phyloP scores from a whole-genome alignment of 2,797 vertebrate genomes.

The Podarcis lilfordi region DNA sequence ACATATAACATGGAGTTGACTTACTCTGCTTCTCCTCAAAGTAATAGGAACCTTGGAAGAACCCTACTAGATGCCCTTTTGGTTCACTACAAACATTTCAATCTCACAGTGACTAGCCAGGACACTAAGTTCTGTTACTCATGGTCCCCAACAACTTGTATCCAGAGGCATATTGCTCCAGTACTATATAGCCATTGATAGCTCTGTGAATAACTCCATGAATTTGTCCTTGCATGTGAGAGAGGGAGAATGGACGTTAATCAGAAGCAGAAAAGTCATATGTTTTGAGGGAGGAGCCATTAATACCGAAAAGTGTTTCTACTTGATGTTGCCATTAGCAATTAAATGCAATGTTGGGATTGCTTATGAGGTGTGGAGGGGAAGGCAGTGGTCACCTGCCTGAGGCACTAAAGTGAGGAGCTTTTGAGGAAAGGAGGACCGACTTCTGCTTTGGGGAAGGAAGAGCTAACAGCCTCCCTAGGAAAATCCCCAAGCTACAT shows the following conservation, averaged over 20 bases:
- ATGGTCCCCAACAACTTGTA: too few species aligned
- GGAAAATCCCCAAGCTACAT: background rate
- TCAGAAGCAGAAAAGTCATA: background rate
- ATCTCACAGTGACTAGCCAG: too few species aligned
- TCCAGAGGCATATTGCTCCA: too few species aligned
- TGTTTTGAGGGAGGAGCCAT: background rate
- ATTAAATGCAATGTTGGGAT: background rate
- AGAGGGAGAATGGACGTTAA: background rate
- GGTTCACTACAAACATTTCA: too few species aligned
- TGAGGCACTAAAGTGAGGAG: background rate
- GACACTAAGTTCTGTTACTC: too few species aligned
- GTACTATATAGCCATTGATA: too few species aligned
- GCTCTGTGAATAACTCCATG: too few species aligned
- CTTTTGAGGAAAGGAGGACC: background rate
- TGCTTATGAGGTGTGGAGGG: background rate
- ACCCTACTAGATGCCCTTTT: too few species aligned
- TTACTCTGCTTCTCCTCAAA: too few species aligned
- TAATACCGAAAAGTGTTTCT: background rate
- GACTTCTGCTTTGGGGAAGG: background rate
- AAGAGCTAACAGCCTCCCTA: background rate
- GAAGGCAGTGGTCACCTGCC: background rate
- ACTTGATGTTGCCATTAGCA: background rate
- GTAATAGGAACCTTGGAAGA: too few species aligned
- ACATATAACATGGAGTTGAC: too few species aligned
- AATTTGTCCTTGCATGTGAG: too few species aligned